phyloP scores from a whole-genome alignment of 2,113 vertebrate genomes.

The Myrmecobius fasciatus region DNA sequence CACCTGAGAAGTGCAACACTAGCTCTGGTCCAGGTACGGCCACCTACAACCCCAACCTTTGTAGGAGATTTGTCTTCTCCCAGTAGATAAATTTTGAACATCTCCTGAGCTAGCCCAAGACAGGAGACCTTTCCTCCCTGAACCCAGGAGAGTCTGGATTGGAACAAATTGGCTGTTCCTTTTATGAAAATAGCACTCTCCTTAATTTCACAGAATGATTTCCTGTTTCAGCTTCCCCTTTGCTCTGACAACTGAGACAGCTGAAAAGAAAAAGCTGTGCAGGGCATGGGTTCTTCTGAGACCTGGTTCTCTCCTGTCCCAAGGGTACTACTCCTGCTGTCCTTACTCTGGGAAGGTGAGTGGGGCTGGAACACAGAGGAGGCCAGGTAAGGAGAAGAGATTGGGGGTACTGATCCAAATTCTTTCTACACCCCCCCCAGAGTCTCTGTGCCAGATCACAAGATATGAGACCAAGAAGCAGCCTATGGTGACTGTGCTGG shows the following conservation, averaged over 20 bases:
- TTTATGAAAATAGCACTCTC: background rate
- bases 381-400: fast-evolving
- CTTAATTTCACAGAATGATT: background rate
- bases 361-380: background rate
- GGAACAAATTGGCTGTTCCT: background rate
- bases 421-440: fast-evolving
- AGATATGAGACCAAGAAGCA: fast-evolving
- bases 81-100: background rate
- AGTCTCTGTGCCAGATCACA: fast-evolving
- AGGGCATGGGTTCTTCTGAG: fast-evolving
- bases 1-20: no score
- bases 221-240: constrained; percentile 3
- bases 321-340: background rate
- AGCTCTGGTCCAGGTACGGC: no score
- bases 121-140: no score
- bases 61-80: background rate
- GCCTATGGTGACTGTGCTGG: fast-evolving
- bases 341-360: background rate
- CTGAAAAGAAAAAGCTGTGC: background rate
- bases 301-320: background rate
- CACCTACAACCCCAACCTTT: background rate
- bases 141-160: background rate
- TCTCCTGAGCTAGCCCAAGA: background rate
- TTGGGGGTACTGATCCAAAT: background rate
- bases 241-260: background rate